Evolutionary conservation across 2,888 invertebrate species (phyloP), one percentile per base, ranked within the genome.

Genomic region (Drosophila melanosoma): DNA sequence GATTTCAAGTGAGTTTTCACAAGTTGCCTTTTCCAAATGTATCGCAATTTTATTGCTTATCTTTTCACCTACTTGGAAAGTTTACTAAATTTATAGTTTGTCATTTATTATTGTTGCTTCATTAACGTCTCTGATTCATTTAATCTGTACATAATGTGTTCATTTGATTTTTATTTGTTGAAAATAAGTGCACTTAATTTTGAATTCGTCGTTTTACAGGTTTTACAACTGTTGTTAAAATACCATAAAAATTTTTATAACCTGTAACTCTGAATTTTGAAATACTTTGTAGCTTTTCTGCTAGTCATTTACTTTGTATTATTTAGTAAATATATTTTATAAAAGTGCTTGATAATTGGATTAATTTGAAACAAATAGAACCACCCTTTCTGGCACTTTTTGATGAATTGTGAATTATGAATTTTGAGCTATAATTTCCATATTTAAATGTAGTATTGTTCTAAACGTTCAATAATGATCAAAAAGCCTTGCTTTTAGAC

Each of bases 391-490:
- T 5, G 26, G 26, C 26, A 26, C 26, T 26, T 26, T 26, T 29
- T 29, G 29, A 29, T 29, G 6, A 6, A 29, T 29, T 0, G 29
- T 29, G 29, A 29, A 29, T 6, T 29, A 5, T 29, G 29, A 29
- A 29, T 29, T 29, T 29, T 29, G 1, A 29, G 29, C 29, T 29
- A 29, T 5, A 29, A 29, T 29, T 29, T 29, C 6, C 6, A 29
- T 29, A 29, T 29, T 29, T 5, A 29, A 29, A 29, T 26, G 26
- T 26, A 26, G 26, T 26, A 26, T 26, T 26, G 5, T 26, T 26
- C 26, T 5, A 26, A 0, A 0, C 4, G 26, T 26, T 26, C 6
- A 29, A 29, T 0, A 29, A 5, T 0, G 0, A 5, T 6, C 5
- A 29, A 29, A 29, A 29, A 29, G 1, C 1, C 29, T 6, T 29